Conservation (phyloP, 2,113 vertebrate genomes). For the Budorcas taxicolor region DNA sequence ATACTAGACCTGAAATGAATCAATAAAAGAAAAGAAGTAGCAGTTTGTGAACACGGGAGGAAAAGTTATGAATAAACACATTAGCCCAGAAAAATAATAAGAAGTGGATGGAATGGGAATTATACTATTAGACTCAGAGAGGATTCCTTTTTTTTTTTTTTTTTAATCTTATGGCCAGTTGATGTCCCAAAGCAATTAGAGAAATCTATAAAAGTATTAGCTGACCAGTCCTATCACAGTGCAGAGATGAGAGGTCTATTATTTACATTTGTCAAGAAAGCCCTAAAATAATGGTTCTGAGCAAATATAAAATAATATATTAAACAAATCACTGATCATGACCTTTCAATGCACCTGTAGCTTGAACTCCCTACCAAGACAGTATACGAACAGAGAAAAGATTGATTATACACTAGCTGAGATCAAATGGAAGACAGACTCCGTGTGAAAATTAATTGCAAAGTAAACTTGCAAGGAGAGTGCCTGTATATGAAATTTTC, state of each 20-base stretch:
- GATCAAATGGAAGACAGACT: background rate
- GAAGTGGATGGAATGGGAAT: background rate
- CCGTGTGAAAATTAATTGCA: background rate
- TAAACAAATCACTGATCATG: conserved; percentile 12
- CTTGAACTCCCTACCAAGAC: background rate
- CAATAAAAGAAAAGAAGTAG: conserved; percentile 51
- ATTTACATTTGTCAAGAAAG: conserved; percentile 14
- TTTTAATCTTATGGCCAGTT: background rate
- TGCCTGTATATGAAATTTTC: background rate
- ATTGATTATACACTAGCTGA: background rate
- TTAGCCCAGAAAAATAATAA: conserved; percentile 46
- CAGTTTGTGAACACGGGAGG: background rate
- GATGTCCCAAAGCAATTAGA: conserved; percentile 43
- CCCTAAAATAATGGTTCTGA: conserved; percentile 14
- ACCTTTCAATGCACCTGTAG: background rate
- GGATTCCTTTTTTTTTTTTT: background rate
- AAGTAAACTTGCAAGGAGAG: background rate
- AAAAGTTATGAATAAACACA: conserved; percentile 59
- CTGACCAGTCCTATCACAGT: background rate
- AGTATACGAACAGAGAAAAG: background rate
- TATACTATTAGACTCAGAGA: background rate
- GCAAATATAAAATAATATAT: conserved; percentile 20
- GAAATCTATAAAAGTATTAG: background rate
- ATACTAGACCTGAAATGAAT: conserved; percentile 62
- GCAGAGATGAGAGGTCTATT: background rate